A percentile compares a stretch with the other conserved stretches of the same genome.
Evolutionary conservation across 2,797 vertebrate species (phyloP).

Genomic region (Benthosema pterotum): DNA sequence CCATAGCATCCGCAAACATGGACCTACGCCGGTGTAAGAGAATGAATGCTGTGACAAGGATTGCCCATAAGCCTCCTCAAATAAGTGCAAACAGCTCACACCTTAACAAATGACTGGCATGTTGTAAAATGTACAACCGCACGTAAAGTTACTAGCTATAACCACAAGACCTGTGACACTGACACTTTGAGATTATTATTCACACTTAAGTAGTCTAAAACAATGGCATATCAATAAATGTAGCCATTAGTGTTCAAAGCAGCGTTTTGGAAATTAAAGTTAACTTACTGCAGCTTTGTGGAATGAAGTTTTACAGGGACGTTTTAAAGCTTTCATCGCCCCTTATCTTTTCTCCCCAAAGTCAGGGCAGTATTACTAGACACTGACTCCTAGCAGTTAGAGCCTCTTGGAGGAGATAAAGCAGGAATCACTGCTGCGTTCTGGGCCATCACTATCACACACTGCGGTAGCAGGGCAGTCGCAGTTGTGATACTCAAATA

Average conservation of each 20-base stretch:
- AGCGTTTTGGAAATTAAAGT: too few species aligned
- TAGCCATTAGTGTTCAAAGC: not conserved
- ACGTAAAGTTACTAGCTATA: too few species aligned
- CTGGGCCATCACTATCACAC: not conserved
- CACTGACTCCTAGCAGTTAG: not conserved
- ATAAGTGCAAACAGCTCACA: too few species aligned
- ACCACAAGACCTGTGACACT: too few species aligned
- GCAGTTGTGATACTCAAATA: conserved; percentile 7
- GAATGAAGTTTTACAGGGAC: not conserved
- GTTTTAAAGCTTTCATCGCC: not conserved
- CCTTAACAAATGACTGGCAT: too few species aligned
- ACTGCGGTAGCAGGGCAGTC: not conserved
- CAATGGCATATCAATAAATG: not conserved
- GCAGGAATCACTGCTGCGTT: not conserved
- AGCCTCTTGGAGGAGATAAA: conserved; percentile 4
- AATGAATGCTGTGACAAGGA: too few species aligned
- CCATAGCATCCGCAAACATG: too few species aligned
- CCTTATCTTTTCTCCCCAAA: not conserved
- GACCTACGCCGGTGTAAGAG: too few species aligned
- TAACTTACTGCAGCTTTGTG: too few species aligned
- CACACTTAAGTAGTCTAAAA: not conserved
- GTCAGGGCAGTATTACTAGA: not conserved
- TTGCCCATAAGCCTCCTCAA: too few species aligned
- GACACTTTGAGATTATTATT: too few species aligned
- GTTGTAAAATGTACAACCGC: too few species aligned